Evolutionary conservation across 1,140 invertebrate genomes (phyloP).

Genomic region (Macrobrachium nipponense): DNA sequence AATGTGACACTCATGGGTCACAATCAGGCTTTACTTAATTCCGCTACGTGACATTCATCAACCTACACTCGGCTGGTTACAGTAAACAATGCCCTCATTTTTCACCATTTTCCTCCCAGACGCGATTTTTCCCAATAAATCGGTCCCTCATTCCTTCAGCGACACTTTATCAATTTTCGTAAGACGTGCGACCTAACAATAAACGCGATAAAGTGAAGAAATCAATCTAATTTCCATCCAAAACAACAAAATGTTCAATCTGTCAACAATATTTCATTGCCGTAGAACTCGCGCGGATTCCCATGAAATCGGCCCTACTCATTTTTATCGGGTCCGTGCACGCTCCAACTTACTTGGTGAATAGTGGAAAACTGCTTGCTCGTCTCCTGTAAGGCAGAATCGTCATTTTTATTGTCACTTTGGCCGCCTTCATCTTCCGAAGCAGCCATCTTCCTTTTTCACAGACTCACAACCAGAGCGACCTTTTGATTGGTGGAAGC

Average conservation of each 20-base stretch:
- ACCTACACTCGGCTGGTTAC: no score
- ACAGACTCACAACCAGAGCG: conserved; percentile 12
- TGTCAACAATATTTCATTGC: conserved; percentile 55
- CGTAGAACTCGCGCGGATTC: not conserved
- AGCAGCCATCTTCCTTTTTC: conserved; percentile 58
- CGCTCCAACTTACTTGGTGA: conserved; percentile 53
- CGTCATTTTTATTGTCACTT: conserved; percentile 60
- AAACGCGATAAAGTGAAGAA: not conserved
- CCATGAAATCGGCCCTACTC: not conserved
- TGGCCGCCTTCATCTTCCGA: conserved; percentile 54
- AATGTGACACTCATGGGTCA: not conserved
- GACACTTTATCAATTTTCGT: not conserved
- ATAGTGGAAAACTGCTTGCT: conserved; percentile 59
- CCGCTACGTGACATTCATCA: conserved; percentile 40
- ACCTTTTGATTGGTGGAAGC: conserved; percentile 25
- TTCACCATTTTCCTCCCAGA: no score
- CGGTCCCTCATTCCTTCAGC: no score
- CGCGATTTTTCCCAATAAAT: not conserved
- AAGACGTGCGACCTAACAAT: no score
- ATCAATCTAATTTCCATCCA: conserved; percentile 36
- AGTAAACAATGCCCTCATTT: no score
- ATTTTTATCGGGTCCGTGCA: conserved; percentile 21
- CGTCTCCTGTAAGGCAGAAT: conserved; percentile 50
- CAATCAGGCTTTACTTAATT: not conserved
- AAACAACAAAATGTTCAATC: conserved; percentile 54